phyloP scores from a whole-genome alignment of 2,888 invertebrate genomes.

The Mesochorus sp. region DNA sequence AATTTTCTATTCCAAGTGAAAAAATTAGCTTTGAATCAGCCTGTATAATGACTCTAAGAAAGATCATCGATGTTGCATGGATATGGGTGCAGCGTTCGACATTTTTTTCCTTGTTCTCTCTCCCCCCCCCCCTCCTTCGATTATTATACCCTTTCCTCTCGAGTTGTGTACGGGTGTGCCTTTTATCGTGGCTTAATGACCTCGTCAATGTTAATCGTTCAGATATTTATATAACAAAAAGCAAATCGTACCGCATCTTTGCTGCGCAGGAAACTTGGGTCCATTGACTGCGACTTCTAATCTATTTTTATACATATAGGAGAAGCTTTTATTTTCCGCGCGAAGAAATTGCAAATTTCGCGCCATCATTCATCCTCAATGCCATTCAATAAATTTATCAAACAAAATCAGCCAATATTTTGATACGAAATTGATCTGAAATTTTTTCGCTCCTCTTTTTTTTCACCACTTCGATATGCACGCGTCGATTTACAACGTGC shows the following conservation, averaged over 20 bases:
- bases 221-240: background rate
- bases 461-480: background rate
- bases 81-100: slow-evolving; percentile 42
- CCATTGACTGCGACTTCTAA: no score
- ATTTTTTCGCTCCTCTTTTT: background rate
- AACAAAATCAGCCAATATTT: no score
- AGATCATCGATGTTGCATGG: slow-evolving; percentile 4
- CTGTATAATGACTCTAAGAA: no score
- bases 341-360: background rate
- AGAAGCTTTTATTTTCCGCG: no score
- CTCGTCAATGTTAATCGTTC: slow-evolving; percentile 17
- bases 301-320: no score
- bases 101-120: background rate
- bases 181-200: slow-evolving; percentile 18
- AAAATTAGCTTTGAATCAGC: no score
- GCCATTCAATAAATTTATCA: no score
- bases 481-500: no score
- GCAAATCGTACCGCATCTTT: background rate
- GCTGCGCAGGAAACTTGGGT: background rate
- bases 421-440: no score
- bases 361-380: no score
- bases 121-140: background rate
- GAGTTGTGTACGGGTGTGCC: background rate
- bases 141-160: slow-evolving; percentile 1
- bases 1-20: no score